These are phyloP conservation scores for Anticlea derivata DNA, from an alignment of 2,888 invertebrate species.

Conservation along the genomic window DNA sequence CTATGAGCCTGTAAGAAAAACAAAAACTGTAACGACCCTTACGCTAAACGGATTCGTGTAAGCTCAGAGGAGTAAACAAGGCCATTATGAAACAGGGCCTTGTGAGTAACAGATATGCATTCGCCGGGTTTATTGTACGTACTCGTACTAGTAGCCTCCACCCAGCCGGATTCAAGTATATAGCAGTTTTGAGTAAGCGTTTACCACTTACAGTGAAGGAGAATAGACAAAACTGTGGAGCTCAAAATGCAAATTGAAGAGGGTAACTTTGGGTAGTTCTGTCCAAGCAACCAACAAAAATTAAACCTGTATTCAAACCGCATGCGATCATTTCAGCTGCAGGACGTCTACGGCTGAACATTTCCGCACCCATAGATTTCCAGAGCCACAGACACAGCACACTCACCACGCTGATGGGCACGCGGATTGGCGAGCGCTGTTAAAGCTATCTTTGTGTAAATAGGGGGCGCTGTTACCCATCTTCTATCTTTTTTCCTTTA, in stretches of 20 bases:
- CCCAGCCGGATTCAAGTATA: conserved; percentile 7
- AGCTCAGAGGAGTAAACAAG: conserved; percentile 33
- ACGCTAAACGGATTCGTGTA: conserved; percentile 29
- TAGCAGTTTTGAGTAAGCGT: conserved; percentile 9
- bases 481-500: no score
- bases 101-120: conserved; percentile 32
- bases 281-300: no score
- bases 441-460: no score
- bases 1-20: conserved; percentile 55
- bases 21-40: conserved; percentile 45
- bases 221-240: not conserved
- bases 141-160: conserved; percentile 1
- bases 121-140: conserved; percentile 12
- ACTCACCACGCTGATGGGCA: no score
- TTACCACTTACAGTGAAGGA: conserved; percentile 4
- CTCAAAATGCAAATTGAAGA: not conserved
- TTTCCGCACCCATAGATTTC: no score
- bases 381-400: no score
- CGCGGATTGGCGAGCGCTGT: no score
- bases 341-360: no score
- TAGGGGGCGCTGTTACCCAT: no score
- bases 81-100: conserved; percentile 26
- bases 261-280: no score
- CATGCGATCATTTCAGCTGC: no score
- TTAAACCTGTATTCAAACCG: no score